Evolutionary conservation across 2,113 vertebrate species (phyloP).

Genomic region (Montifringilla adamsi): DNA sequence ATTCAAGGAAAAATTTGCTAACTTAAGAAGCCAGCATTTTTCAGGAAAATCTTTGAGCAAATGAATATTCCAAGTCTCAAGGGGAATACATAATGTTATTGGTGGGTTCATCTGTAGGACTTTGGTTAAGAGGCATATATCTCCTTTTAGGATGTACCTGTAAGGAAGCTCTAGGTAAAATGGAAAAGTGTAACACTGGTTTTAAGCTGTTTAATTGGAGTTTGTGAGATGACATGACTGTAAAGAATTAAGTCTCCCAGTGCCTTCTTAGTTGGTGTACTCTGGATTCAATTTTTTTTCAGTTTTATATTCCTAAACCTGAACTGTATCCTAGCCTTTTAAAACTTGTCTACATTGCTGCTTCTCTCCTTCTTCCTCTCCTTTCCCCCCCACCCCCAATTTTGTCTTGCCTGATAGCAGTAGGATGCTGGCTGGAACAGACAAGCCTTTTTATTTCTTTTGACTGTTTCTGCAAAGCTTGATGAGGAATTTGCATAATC

Average conservation of each 20-base stretch:
- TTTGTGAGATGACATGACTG: background rate
- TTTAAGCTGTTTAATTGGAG: background rate
- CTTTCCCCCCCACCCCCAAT: background rate
- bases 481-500: constrained; percentile 96
- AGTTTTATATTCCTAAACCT: background rate
- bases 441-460: constrained; percentile 85
- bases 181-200: background rate
- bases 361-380: background rate
- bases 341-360: background rate
- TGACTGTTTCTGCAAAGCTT: constrained; percentile 86
- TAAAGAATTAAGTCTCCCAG: background rate
- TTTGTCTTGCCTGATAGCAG: constrained; percentile 60
- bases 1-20: constrained; percentile 2
- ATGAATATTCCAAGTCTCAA: background rate
- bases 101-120: background rate
- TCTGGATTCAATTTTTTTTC: background rate
- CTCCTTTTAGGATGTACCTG: background rate
- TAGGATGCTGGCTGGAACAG: constrained; percentile 71
- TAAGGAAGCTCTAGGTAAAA: background rate
- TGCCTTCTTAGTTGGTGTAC: background rate
- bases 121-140: background rate
- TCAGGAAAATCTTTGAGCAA: background rate
- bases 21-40: background rate
- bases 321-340: background rate
- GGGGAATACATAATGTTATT: background rate